Evolutionary conservation across 2,797 vertebrate species (phyloP), one percentile per base, ranked within the genome.

Genomic region (Hippocampus kuda): DNA sequence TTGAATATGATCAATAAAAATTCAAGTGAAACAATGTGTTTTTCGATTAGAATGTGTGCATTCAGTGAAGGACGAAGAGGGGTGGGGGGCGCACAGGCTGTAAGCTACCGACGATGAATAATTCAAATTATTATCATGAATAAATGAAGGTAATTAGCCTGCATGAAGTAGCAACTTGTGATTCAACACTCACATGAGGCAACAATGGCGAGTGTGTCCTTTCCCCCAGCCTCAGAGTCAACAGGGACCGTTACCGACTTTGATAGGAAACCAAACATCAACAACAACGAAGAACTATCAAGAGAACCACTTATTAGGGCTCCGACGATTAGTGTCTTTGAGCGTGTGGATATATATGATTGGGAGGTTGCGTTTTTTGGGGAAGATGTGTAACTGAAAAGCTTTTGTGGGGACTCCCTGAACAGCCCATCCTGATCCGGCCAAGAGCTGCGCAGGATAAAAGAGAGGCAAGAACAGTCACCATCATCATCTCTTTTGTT

Each of bases 241-340:
- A 86, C 44, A 27, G 77, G 76, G 76, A 77, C 84, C 78, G 79
- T 87, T 80, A 80, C 78, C 83, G 83, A 85, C 81, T 84, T 76
- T 81, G 68, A 65, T 67, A 57, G 72, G 42, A 77, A 67, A 83
- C 81, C 81, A 82, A 38, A 38, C 5, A 20, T 34, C 7, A 8
- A 82, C 80, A 77, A 66, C 34, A 38, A 38, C 66, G 72, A 73
- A 70, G 71, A 77, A 79, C 65, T 70, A 79, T 65, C 71, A 74
- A 38, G 65, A 79, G 77, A 73, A 68, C 68, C 79, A 81, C 80
- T 56, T 56, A 11, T 83, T n/a, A 70, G 42, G 34, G 65, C 77
- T 80, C 66, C 69, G 74, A 79, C 81, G 80, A 73, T 66, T 27
- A 68, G 76, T 67, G 68, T 15, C 65, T 69, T 41, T 75, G 24